These are phyloP conservation scores for Calidris pugnax DNA, from an alignment of 2,113 vertebrate species.

Conservation along the genomic window DNA sequence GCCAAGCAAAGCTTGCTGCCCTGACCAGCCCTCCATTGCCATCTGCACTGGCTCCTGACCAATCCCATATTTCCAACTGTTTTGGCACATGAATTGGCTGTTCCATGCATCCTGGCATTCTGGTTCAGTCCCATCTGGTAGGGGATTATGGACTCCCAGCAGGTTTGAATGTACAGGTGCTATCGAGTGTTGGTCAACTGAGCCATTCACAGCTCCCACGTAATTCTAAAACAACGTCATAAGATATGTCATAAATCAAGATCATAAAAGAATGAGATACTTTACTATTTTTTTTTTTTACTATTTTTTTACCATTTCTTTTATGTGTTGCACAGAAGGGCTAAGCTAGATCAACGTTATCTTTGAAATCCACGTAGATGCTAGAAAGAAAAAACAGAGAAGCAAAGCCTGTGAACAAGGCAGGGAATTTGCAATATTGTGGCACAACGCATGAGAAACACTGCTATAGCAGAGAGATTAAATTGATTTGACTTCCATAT, in stretches of 20 bases:
- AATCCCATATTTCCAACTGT: neutral
- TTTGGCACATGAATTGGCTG: neutral
- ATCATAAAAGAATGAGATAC: neutral
- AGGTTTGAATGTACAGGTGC: neutral
- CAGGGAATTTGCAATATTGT: neutral
- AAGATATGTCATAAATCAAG: neutral
- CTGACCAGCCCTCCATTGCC: neutral
- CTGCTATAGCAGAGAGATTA: neutral
- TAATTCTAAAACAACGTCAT: neutral
- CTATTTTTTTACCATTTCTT: neutral
- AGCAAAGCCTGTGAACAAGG: neutral
- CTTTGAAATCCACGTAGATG: neutral
- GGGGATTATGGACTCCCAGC: neutral
- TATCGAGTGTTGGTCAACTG: neutral
- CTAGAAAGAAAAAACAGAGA: neutral
- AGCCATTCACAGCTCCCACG: neutral
- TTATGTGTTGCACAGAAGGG: fast-evolving
- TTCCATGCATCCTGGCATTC: neutral
- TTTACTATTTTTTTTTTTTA: neutral
- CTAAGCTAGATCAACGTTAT: neutral
- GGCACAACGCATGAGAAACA: neutral
- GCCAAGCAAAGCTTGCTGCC: neutral
- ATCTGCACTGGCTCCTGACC: neutral
- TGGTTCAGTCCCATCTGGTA: neutral
- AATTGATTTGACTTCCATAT: neutral